Evolutionary conservation across 23 tunicate species (phyloP), one percentile per base, ranked within the genome.

Genomic region (Trididemnum miniatum): DNA sequence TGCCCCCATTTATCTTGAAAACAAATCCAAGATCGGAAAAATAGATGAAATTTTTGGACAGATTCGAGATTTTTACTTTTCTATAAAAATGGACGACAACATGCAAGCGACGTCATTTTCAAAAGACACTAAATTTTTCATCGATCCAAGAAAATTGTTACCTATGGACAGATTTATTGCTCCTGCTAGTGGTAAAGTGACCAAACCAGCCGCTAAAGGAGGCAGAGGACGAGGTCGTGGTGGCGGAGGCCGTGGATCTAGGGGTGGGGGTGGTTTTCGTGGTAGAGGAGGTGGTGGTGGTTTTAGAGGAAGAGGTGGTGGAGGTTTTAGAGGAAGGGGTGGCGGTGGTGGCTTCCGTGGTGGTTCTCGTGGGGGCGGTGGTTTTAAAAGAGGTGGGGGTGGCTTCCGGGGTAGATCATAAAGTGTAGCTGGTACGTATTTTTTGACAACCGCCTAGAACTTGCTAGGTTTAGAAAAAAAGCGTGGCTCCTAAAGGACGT

Each of bases 1-100:
- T 62, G 94, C 99, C 35, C 91, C 96, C 59, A 75, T 95, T 38
- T 95, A 95, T 59, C 83, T 95, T 32, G 99, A 89, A 77, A 95
- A 95, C 77, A 95, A 95, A 62, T 83, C 90, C n/a, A 82, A 71
- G 60, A 95, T 95, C 49, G 99, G 99, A 51, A 95, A 95, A 82
- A 89, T 95, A 72, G 99, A 95, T 78, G 99, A 95, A 95, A 95
- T 95, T 28, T 95, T 95, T 72, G 99, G 99, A 77, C 92, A 79
- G 57, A 95, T 95, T 27, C 33, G 87, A 22, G 99, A 95, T 27
- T 87, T 95, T 71, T 87, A 80, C 40, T 89, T 95, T 71, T 95
- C 99, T 7, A 89, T 95, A 1, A 95, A 89, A 64, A 76, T 95
- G 78, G 85, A 76, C 20, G 95, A 95, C 88, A 95, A 95, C 74